Conservation (phyloP, 2,797 vertebrate genomes). For the Ptychadena robeensis region DNA sequence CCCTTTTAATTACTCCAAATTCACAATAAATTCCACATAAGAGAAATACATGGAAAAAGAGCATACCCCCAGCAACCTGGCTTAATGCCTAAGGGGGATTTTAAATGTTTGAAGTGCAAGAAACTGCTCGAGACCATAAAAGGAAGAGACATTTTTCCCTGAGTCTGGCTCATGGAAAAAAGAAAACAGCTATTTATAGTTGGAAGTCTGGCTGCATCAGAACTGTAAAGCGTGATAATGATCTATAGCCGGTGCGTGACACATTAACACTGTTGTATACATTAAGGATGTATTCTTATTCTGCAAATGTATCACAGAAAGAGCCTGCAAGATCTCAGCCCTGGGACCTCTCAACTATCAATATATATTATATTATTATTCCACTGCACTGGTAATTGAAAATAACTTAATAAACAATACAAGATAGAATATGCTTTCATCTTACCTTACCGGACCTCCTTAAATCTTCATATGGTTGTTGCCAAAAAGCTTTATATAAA, state of each 20-base stretch:
- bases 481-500: not conserved
- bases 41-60: slow-evolving; percentile 9
- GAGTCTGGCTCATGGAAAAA: slow-evolving; percentile 73
- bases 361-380: not conserved
- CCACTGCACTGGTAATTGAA: not conserved
- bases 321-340: not conserved
- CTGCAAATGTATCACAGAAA: not conserved
- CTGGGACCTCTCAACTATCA: not conserved
- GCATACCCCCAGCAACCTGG: slow-evolving; percentile 71
- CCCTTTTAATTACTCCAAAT: slow-evolving; percentile 53
- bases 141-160: slow-evolving; percentile 78
- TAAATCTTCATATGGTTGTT: not conserved
- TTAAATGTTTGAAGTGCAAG: slow-evolving; percentile 75
- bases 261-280: slow-evolving; percentile 27
- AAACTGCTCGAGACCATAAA: slow-evolving; percentile 86
- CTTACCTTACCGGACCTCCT: not conserved
- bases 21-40: slow-evolving; percentile 60
- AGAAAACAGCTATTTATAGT: slow-evolving; percentile 80
- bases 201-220: slow-evolving; percentile 68
- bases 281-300: not conserved
- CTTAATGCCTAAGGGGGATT: slow-evolving; percentile 69
- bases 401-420: not conserved
- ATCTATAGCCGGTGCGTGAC: slow-evolving; percentile 37
- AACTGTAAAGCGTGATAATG: slow-evolving; percentile 48
- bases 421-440: not conserved